phyloP scores from a whole-genome alignment of 2,113 vertebrate genomes.

The Fregata magnificens region DNA sequence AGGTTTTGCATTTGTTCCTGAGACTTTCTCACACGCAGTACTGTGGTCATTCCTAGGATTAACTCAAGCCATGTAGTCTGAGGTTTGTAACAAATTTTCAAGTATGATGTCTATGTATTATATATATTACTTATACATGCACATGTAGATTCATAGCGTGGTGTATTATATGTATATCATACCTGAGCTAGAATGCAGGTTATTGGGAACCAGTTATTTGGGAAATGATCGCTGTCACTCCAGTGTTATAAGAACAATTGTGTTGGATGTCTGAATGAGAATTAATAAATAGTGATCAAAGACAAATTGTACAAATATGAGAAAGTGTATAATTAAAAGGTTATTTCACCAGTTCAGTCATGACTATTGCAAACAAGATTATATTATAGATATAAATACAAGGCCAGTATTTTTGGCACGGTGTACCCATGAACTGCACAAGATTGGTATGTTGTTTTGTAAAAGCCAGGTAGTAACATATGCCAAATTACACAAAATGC shows the following conservation, averaged over 20 bases:
- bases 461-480: background rate
- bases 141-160: background rate
- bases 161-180: background rate
- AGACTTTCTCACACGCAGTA: background rate
- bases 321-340: background rate
- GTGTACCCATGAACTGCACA: background rate
- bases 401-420: background rate
- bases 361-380: background rate
- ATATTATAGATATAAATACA: background rate
- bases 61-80: background rate
- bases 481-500: background rate
- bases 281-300: background rate
- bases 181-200: background rate
- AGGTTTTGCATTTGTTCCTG: background rate
- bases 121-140: background rate
- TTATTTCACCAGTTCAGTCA: background rate
- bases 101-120: accelerated
- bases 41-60: background rate
- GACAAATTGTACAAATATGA: background rate
- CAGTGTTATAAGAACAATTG: background rate
- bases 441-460: background rate
- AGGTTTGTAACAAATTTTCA: background rate
- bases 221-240: background rate
- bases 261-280: background rate
- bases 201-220: background rate